Evolutionary conservation across 2,888 invertebrate species (phyloP).

Genomic region (Allolobophora icterica): DNA sequence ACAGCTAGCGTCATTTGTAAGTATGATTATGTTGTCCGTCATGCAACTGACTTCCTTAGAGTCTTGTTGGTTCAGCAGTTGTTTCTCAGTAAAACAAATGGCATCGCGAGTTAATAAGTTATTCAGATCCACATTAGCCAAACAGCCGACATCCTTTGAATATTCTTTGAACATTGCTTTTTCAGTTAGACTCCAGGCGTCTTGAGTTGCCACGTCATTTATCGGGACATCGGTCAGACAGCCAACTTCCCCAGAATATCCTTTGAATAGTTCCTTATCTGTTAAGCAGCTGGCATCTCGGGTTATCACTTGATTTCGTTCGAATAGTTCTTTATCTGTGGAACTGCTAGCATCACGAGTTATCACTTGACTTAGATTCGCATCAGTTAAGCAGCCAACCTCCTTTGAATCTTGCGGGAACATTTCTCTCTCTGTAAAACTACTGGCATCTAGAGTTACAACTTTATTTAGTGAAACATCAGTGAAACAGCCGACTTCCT

Average conservation of each 20-base stretch:
- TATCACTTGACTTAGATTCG: not conserved
- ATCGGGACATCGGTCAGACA: not conserved
- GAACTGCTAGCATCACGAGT: not conserved
- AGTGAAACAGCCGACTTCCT: not conserved
- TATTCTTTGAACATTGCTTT: not conserved
- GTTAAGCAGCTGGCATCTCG: not conserved
- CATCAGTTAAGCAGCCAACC: not conserved
- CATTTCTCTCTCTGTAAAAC: constrained; percentile 4
- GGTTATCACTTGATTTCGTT: not conserved
- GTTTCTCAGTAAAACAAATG: not conserved
- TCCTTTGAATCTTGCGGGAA: not conserved
- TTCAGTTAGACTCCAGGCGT: not conserved
- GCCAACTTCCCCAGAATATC: not conserved
- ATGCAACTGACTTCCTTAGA: not conserved
- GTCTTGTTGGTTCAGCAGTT: not conserved
- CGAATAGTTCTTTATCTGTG: not conserved
- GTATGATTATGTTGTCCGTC: not conserved
- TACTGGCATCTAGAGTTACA: constrained; percentile 7
- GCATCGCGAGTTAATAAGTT: not conserved
- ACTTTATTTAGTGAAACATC: not conserved
- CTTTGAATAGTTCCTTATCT: not conserved
- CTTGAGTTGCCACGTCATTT: not conserved
- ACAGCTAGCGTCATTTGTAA: not conserved
- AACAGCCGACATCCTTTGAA: constrained; percentile 18
- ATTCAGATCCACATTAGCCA: not conserved